These are phyloP conservation scores for Mythimna ferrago DNA, from an alignment of 2,888 invertebrate species.

Conservation along the genomic window DNA sequence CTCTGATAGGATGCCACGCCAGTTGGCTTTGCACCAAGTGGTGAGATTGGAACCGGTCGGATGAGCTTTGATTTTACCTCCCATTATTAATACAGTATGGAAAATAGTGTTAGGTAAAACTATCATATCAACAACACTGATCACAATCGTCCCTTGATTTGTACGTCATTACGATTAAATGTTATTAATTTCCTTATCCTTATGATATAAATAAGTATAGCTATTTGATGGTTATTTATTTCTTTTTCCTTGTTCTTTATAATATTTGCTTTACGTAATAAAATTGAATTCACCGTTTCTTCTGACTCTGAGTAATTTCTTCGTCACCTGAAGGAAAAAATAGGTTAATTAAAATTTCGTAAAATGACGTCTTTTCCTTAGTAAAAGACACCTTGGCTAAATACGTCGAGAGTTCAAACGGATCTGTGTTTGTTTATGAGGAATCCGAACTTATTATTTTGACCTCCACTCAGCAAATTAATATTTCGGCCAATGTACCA, in stretches of 20 bases:
- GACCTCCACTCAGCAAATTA: no score
- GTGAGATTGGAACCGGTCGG: slow-evolving; percentile 41
- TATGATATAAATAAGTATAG: background rate
- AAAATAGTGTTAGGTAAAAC: slow-evolving; percentile 31
- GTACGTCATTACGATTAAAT: slow-evolving; percentile 48
- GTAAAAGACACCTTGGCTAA: background rate
- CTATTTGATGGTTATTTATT: background rate
- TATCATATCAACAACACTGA: slow-evolving; percentile 44
- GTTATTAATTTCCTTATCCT: slow-evolving; percentile 45
- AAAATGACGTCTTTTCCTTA: background rate
- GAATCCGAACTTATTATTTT: background rate
- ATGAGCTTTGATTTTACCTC: slow-evolving; percentile 58
- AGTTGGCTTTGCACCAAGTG: slow-evolving; percentile 69
- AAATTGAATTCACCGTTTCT: background rate
- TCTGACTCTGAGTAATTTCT: background rate
- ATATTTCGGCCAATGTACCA: no score
- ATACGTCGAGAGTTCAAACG: background rate
- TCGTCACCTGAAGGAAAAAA: slow-evolving; percentile 7
- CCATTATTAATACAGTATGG: slow-evolving; percentile 47
- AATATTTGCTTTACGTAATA: background rate
- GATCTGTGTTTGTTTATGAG: background rate
- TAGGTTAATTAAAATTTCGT: background rate
- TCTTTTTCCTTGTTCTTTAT: slow-evolving; percentile 1
- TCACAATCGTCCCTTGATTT: slow-evolving; percentile 13
- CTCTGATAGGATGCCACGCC: slow-evolving; percentile 89